Evolutionary conservation across 1,140 invertebrate genomes (phyloP).

Genomic region (Eumeta japonica): DNA sequence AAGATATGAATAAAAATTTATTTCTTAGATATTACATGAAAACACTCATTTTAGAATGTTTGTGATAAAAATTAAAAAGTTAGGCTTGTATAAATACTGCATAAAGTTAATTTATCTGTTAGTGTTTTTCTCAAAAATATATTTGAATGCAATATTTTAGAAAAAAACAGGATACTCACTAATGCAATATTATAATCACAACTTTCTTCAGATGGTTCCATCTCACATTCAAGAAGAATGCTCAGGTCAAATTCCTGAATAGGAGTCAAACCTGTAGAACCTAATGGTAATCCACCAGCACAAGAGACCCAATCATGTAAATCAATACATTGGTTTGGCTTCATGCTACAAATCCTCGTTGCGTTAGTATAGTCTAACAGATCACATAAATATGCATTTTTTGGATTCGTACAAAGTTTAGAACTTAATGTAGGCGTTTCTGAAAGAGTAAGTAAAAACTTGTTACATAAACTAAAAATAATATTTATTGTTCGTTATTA

Average conservation of each 20-base stretch:
- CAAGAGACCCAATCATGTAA: constrained; percentile 46
- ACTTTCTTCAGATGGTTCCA: constrained; percentile 39
- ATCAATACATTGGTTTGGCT: constrained; percentile 41
- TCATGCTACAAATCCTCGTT: constrained; percentile 47
- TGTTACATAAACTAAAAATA: not conserved
- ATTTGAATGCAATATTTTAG: not conserved
- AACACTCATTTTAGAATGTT: too few relatives aligned
- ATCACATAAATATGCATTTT: constrained; percentile 50
- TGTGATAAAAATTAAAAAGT: too few relatives aligned
- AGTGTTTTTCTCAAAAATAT: too few relatives aligned
- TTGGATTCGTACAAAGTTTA: constrained; percentile 43
- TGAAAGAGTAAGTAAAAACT: constrained; percentile 17
- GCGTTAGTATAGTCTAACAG: constrained; percentile 43
- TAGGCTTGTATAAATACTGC: too few relatives aligned
- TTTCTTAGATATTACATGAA: too few relatives aligned
- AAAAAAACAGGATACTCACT: constrained; percentile 25
- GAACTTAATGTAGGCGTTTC: constrained; percentile 48
- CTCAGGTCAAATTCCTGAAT: constrained; percentile 40
- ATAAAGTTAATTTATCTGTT: too few relatives aligned
- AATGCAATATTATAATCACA: constrained; percentile 30
- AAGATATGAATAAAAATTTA: too few relatives aligned
- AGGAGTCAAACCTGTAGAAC: constrained; percentile 26
- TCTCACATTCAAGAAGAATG: constrained; percentile 47
- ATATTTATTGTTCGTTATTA: constrained; percentile 2
- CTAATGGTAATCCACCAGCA: constrained; percentile 35